Base-by-base conservation (phyloP, 2,888 invertebrate species). In the Cheilosia urbana region DNA sequence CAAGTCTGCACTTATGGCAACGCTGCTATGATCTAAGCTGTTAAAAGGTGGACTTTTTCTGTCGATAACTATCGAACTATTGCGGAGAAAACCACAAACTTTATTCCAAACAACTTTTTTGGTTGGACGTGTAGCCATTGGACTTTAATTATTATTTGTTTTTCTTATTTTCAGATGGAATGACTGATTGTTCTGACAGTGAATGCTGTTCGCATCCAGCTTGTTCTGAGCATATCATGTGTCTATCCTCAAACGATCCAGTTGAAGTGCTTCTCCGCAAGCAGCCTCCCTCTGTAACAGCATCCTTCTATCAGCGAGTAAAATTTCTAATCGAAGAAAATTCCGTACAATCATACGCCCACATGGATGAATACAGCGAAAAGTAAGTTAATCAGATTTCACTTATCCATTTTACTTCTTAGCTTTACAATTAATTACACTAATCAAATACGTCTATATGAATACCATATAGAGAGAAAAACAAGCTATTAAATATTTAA, bases 241-340 rank as follows among this genome's bases (percentile, higher is more conserved):
- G 99, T 93, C 95, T 98, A 90, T 96, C 98, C 27, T 98, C 98
- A 89, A 98, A 98, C 91, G 98, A 99, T 92, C 99, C 99, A 0
- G 97, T 98, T 19, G 98, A 99, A 92, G 98, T 99, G 17, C 94
- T 99, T 40, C 95, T 99, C 7, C 95, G 98, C 69, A 98, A 99
- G 93, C 98, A 99, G 90, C 98, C 99, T 1, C 98, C 98, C 2
- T 97, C 97, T 51, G 98, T 98, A 89, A 98, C 98, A 27, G 98
- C 98, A 3, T 98, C 98, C 40, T 99, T 99, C 94, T 98, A 98
- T 92, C 98, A 99, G 92, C 95, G 98, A 75, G 98, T 99, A 93
- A 97, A 98, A 92, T 99, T 99, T 93, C 95, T 99, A 89, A 98
- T 99, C 88, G 99, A 99, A 93, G 98, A 99, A 93, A 98, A 98